Percentiles rank a stretch among this genome's conserved stretches.
Evolutionary conservation across 53 echinoderm and acorn worm genomes (phyloP).

Genomic region (Paelopatides confundens): DNA sequence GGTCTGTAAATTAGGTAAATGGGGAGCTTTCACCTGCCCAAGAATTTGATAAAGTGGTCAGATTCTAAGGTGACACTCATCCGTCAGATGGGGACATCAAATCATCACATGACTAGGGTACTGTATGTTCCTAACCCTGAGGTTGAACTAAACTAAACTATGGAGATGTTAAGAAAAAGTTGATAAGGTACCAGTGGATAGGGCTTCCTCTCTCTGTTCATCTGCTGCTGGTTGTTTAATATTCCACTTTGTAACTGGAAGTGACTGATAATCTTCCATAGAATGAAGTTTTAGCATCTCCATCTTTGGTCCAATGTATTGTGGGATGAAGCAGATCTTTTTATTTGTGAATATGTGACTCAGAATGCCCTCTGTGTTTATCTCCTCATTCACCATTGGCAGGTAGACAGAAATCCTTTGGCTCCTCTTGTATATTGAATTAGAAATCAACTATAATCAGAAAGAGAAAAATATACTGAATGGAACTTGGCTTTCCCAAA

Average conservation of each 20-base stretch:
- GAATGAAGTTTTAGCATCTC: constrained; percentile 88
- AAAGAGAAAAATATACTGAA: not conserved
- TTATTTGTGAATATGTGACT: constrained; percentile 81
- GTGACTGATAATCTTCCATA: constrained; percentile 87
- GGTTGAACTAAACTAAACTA: too few relatives aligned
- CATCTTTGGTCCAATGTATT: constrained; percentile 98
- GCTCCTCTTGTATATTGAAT: constrained; percentile 85
- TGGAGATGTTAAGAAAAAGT: too few relatives aligned
- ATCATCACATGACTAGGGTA: too few relatives aligned
- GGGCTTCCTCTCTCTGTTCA: constrained; percentile 89
- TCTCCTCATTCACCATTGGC: constrained; percentile 81
- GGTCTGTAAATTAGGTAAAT: too few relatives aligned
- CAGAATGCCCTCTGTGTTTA: constrained; percentile 81
- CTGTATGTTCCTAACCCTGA: too few relatives aligned
- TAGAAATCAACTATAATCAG: constrained; percentile 67
- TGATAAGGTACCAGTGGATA: constrained; percentile 76
- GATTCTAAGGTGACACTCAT: too few relatives aligned
- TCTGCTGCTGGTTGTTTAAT: constrained; percentile 95
- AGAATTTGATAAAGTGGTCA: too few relatives aligned
- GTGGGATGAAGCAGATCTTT: constrained; percentile 86
- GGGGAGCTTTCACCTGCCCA: too few relatives aligned
- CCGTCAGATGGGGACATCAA: too few relatives aligned
- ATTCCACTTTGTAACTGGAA: constrained; percentile 97
- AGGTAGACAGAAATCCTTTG: constrained; percentile 88
- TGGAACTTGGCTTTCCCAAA: too few relatives aligned